Evolutionary conservation across 2,113 vertebrate genomes (phyloP), one percentile per base, ranked within the genome.

Genomic region (Ciconia stormi): DNA sequence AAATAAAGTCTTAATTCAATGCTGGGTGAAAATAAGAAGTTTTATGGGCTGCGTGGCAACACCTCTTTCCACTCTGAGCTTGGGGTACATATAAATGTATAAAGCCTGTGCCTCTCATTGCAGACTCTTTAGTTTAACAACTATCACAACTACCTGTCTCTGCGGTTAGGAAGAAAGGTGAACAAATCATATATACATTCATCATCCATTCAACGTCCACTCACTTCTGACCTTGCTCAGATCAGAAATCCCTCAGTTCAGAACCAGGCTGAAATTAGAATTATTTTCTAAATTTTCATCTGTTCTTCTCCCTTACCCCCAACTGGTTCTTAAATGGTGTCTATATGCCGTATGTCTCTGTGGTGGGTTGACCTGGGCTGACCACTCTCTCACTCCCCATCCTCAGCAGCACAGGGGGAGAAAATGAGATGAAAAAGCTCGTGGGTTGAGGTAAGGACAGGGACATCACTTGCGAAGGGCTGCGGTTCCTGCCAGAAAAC

Each of bases 121-220:
- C 47, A 74, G 16, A 38, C 16, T 78, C 32, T 78, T 79, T 67
- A 49, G 52, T 74, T 73, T n/a, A 66, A 16, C 66, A 49, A 2
- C 11, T 18, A 11, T 34, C 20, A 77, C 44, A 81, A 47, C 26
- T 15, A 25, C 29, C 16, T 46, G 9, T 16, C 52, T 63, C 32
- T 2, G 3, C 2, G 1, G 32, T 14, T 42, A 59, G 38, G 16
- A 83, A 70, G 19, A 63, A 82, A 50, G 26, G 21, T 44, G 13
- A 78, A 61, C 0, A 2, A 82, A 87, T 26, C 13, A 34, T 16
- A 26, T 16, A n/a, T 23, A 7, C 0, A 1, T 47, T 77, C 30
- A 72, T 63, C 27, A 36, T 56, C 36, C 13, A 10, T 38, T 61
- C 15, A 46, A 25, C 5, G 2, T 50, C 49, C 29, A 32, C 16